Base-by-base conservation (phyloP, 1,140 invertebrate species). In the Conus betulinus region DNA sequence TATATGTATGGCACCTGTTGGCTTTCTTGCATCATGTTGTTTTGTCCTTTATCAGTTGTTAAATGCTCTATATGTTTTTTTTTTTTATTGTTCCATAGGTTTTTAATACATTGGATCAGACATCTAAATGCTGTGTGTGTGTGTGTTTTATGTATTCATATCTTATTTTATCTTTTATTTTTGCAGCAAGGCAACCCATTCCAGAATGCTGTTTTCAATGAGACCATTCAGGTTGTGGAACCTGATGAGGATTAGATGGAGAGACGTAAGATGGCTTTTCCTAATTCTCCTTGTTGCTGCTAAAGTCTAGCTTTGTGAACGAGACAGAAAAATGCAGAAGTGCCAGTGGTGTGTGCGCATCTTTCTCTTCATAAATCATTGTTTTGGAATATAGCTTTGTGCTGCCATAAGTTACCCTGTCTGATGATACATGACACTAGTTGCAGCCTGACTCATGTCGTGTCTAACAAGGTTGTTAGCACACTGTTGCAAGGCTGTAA, bases 141-240 rank as follows among this genome's bases (percentile, higher is more conserved):
- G 39, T 39, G 39, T 39, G 11, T 63, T 3, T 74, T 3, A 8
- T 74, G 8, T 74, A 74, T 8, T 74, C 7, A 74, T 74, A 8
- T 39, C 39, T 84, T 81, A 15, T 20, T 17, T 84, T 88, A 53
- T 79, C 20, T 88, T 83, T 79, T 82, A 84, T 57, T 87, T 81
- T 91, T 95, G 20, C 92, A 97, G 97, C 97, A 97, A 93, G 97
- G 97, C 67, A 96, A 96, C 83, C 95, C 96, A 82, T 98, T 96
- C 94, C 96, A 97, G 93, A 98, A 99, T 96, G 98, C 99, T 89
- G 98, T 99, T 0, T 99, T 98, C 96, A 99, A 99, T 95, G 98
- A 99, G 96, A 99, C 99, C n/a, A 96, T 99, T 10, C 98, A 98
- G 95, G 98, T 99, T 90, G 97, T 99, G 60, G 99, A 99, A 96